These are phyloP conservation scores for Calypte anna DNA, from an alignment of 2,113 vertebrate species.

Conservation along the genomic window DNA sequence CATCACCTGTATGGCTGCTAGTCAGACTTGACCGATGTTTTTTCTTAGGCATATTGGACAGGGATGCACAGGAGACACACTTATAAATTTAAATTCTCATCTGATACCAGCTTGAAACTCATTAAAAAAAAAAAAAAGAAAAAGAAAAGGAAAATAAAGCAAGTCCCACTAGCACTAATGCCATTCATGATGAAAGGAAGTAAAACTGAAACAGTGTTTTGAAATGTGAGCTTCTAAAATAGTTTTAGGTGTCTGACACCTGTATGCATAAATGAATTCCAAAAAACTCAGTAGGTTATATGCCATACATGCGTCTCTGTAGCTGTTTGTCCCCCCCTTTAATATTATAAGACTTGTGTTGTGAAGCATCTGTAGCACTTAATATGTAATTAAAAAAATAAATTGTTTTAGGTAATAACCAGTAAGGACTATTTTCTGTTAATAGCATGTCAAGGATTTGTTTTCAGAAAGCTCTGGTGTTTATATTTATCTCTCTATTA, in stretches of 20 bases:
- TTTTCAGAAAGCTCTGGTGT: background rate
- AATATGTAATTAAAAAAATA: background rate
- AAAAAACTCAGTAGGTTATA: background rate
- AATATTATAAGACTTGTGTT: background rate
- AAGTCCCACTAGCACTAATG: background rate
- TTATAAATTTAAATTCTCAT: background rate
- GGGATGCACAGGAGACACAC: background rate
- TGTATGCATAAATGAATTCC: background rate
- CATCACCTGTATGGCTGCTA: background rate
- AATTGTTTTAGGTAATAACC: background rate
- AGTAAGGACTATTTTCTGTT: background rate
- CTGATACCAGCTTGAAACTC: background rate
- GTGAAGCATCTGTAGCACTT: background rate
- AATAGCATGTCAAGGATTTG: background rate
- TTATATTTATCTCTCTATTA: background rate
- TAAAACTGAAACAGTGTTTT: background rate
- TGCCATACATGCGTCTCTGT: background rate
- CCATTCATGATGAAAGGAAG: background rate
- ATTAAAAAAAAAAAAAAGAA: background rate
- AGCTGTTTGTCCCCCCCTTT: background rate
- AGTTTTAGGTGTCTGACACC: background rate
- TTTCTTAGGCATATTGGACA: background rate
- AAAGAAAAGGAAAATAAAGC: no score
- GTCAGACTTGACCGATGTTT: conserved; percentile 17
- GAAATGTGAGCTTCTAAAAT: background rate